Evolutionary conservation across 2,888 invertebrate genomes (phyloP).

Genomic region (Teleogryllus oceanicus): DNA sequence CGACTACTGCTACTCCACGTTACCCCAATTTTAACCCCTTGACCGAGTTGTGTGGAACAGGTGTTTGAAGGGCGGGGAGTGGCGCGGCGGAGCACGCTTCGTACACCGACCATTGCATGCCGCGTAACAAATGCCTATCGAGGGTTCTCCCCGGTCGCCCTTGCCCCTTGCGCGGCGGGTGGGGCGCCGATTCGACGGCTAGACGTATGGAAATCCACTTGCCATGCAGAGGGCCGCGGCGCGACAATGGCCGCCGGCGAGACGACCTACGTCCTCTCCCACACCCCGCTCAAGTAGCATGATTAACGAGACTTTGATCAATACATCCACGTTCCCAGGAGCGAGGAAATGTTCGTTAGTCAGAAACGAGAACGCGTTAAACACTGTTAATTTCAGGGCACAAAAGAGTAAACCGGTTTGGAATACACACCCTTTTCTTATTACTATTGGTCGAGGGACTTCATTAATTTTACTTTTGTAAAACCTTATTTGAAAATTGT

Average conservation of each 20-base stretch:
- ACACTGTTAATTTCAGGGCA: no score
- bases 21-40: constrained; percentile 33
- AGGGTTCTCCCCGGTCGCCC: not conserved
- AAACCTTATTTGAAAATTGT: no score
- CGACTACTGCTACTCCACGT: not conserved
- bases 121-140: not conserved
- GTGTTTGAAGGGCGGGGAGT: constrained; percentile 11
- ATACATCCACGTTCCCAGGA: not conserved
- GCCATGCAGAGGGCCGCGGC: not conserved
- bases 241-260: not conserved
- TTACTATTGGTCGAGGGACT: no score
- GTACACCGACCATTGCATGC: constrained; percentile 2
- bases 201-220: not conserved
- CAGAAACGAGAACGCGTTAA: no score
- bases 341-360: no score
- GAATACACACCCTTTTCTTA: no score
- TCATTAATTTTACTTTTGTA: no score
- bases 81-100: not conserved
- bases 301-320: not conserved
- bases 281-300: not conserved
- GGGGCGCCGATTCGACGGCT: not conserved
- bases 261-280: not conserved
- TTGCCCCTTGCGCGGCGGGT: not conserved
- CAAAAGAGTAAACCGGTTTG: no score
- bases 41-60: constrained; percentile 29